A percentile compares a stretch with the other conserved stretches of the same genome.
Conservation (phyloP, 1,140 invertebrate species). For the Halictus rubicundus region DNA sequence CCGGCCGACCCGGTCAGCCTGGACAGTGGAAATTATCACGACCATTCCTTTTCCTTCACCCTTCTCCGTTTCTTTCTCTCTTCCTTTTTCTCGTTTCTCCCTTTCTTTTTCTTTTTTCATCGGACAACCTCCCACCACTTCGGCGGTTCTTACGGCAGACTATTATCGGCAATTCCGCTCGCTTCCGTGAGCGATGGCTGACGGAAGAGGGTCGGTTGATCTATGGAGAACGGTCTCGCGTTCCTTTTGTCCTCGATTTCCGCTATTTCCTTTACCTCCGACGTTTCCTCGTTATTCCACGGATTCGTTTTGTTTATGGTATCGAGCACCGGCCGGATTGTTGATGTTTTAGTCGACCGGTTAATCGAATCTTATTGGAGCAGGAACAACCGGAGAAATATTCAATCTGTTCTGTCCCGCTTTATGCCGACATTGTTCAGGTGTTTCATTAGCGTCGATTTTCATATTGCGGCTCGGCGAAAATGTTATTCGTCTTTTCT, state of each 20-base stretch:
- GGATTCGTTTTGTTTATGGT: neutral
- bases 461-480: too few relatives aligned
- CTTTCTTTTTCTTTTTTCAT: too few relatives aligned
- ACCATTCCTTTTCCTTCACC: conserved; percentile 26
- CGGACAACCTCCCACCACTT: neutral
- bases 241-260: conserved; percentile 1
- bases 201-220: conserved; percentile 19
- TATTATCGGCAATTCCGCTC: conserved; percentile 33
- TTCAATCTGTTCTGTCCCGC: too few relatives aligned
- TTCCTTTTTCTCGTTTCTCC: neutral
- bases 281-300: neutral
- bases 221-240: neutral
- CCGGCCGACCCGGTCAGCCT: neutral
- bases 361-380: too few relatives aligned
- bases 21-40: conserved; percentile 34
- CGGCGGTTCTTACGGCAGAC: conserved; percentile 18
- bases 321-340: neutral
- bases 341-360: too few relatives aligned
- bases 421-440: too few relatives aligned
- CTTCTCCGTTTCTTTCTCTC: neutral
- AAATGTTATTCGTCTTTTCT: too few relatives aligned
- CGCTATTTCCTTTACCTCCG: neutral
- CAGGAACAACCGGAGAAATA: too few relatives aligned
- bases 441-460: too few relatives aligned
- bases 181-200: conserved; percentile 10